These are phyloP conservation scores for Epinephelus lanceolatus DNA, from an alignment of 2,113 vertebrate genomes.

Conservation along the genomic window DNA sequence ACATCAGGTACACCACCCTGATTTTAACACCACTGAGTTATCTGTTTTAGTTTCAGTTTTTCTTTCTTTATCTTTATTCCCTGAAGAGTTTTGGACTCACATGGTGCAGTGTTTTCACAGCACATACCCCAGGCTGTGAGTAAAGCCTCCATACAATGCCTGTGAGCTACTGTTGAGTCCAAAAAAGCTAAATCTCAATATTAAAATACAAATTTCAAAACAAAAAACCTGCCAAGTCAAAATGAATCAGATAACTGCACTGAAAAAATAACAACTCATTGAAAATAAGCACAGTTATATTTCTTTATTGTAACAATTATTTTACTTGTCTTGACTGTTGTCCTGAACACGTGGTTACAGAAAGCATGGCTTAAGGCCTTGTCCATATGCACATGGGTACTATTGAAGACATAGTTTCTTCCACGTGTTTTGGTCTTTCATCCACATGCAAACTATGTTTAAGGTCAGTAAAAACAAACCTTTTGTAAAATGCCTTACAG, in stretches of 20 bases:
- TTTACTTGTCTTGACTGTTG: background rate
- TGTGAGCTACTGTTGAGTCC: background rate
- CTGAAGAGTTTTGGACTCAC: background rate
- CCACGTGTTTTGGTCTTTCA: too few relatives aligned
- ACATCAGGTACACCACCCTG: conserved; percentile 89
- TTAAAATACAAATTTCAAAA: too few relatives aligned
- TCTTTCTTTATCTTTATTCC: background rate
- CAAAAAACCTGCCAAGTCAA: background rate
- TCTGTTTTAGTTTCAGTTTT: background rate
- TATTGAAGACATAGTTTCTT: too few relatives aligned
- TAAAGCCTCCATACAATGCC: background rate
- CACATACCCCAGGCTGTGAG: background rate
- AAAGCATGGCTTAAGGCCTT: background rate
- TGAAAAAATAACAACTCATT: background rate
- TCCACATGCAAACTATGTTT: too few relatives aligned
- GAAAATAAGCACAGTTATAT: background rate
- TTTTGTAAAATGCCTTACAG: too few relatives aligned
- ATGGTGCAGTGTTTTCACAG: background rate
- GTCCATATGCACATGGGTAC: too few relatives aligned
- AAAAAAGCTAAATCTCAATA: background rate
- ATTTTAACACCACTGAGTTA: background rate
- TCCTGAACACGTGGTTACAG: background rate
- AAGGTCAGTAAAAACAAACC: too few relatives aligned
- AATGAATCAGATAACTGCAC: background rate
- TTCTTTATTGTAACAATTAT: background rate